A percentile compares a stretch with the other conserved stretches of the same genome.
Evolutionary conservation across 2,797 vertebrate genomes (phyloP).

Genomic region (Pangasius mekongensis): DNA sequence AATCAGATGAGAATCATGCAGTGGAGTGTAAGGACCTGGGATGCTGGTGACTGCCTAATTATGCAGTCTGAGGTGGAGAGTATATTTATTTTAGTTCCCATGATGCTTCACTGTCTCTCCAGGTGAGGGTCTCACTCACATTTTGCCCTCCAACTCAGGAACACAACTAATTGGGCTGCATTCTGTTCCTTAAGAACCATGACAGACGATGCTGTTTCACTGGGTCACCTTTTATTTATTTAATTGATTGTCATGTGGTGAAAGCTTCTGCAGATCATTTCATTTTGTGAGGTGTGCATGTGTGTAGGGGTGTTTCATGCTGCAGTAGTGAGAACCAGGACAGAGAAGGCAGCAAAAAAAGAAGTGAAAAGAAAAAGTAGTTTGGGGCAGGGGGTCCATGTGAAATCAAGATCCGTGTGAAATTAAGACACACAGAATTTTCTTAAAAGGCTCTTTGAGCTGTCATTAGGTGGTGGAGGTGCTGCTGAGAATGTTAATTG

Average conservation of each 20-base stretch:
- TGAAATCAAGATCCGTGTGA: constrained; percentile 58
- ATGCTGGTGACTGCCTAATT: constrained; percentile 69
- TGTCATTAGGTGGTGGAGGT: constrained; percentile 60
- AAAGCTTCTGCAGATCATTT: constrained; percentile 1
- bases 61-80: constrained; percentile 61
- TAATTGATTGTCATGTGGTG: constrained; percentile 49
- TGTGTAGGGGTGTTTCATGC: neutral
- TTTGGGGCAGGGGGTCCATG: constrained; percentile 31
- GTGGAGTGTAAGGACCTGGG: constrained; percentile 62
- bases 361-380: constrained; percentile 14
- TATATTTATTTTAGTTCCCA: constrained; percentile 65
- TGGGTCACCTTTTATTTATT: constrained; percentile 51
- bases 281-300: neutral
- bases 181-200: constrained; percentile 58
- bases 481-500: constrained; percentile 62
- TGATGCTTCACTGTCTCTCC: constrained; percentile 16
- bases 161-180: constrained; percentile 68
- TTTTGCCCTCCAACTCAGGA: constrained; percentile 60
- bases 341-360: constrained; percentile 9
- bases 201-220: constrained; percentile 68
- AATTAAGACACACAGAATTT: constrained; percentile 67
- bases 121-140: constrained; percentile 52
- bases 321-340: neutral
- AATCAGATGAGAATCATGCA: constrained; percentile 71
- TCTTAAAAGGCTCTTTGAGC: constrained; percentile 78